Base-by-base conservation (phyloP, 2,113 vertebrate species). In the Malurus melanocephalus region DNA sequence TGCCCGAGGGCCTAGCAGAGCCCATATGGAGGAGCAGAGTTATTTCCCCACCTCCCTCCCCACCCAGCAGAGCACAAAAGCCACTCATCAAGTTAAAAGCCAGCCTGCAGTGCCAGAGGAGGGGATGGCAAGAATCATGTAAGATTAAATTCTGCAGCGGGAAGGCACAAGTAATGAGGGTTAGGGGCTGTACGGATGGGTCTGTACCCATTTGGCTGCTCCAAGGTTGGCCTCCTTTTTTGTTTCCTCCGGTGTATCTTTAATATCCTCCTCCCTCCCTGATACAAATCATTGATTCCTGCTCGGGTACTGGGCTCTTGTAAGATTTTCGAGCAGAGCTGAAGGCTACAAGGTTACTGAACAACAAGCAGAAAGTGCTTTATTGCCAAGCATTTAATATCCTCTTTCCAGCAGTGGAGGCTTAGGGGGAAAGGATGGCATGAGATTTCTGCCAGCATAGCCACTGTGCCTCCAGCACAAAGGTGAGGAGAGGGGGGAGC, bases 311-410 rank as follows among this genome's bases (percentile, higher is more conserved):
- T 75, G 16, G 0, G 83, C 88, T 94, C 86, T 78, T 86, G 51
- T 61, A 95, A 91, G 88, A 91, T 90, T 93, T 96, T 66, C 59
- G 59, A 77, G 79, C 64, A 87, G 85, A 84, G 93, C 90, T 96
- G 92, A 95, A 79, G 94, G 94, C 89, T 96, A 93, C 88, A 88
- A 91, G 88, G 88, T 92, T 93, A 92, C 95, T 62, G 59, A 94
- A 94, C 87, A 93, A 87, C 83, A 85, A 93, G 86, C 67, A 91
- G 80, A 93, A 93, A 27, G 88, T 85, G 66, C 92, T 93, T 96
- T 96, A 96, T 93, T 95, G 93, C 67, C 69, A 61, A 80, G 78
- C 83, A 85, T 88, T 94, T 96, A 94, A 94, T 96, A 92, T 92
- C 88, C 86, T 93, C 62, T 85, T 93, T 92, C 66, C 59, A 94